Evolutionary conservation across 2,797 vertebrate genomes (phyloP), one percentile per base, ranked within the genome.

Genomic region (Rallus crepitans): DNA sequence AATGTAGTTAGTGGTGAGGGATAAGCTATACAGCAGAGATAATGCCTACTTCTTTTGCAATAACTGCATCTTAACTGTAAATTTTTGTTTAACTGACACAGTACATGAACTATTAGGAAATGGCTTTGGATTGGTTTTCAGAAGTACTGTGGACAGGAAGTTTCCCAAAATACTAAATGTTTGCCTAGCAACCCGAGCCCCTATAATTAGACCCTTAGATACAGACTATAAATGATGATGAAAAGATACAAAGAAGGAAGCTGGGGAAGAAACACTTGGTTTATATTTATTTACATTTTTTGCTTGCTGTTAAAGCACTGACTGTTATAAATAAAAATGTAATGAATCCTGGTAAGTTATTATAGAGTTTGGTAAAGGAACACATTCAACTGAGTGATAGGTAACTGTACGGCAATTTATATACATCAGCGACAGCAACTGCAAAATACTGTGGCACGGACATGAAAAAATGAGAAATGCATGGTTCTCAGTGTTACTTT

Each of bases 141-240:
- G n/a, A 89, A 84, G 47, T 48, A 92, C 7, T 1, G 4, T 65
- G 86, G 93, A 78, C 93, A 94, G 86, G 85, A 94, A 94, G 77
- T 76, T 97, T 93, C 94, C 86, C 81, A 73, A 92, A 97, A 97
- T 93, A 95, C 80, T 57, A 4, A 3, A 48, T 96, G 91, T 96
- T 94, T 90, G 92, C 95, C 75, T 94, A 96, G 96, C 94, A 97
- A 97, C 96, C 30, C 20, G 90, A 35, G 40, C n/a, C 55, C 19
- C 88, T 96, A 91, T 93, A 79, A 84, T 95, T 86, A 94, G 95
- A 84, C 33, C 12, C 76, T 89, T 71, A 80, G 92, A 79, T 70
- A 70, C 63, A 42, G 30, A 16, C 63, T 82, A 56, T 82, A 73
- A 87, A 47, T 47, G 69, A 82, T 39, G 53, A 45, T 24, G 23